These are phyloP conservation scores for Paramormyrops hopkinsi DNA, from an alignment of 2,797 vertebrate genomes.

Conservation along the genomic window DNA sequence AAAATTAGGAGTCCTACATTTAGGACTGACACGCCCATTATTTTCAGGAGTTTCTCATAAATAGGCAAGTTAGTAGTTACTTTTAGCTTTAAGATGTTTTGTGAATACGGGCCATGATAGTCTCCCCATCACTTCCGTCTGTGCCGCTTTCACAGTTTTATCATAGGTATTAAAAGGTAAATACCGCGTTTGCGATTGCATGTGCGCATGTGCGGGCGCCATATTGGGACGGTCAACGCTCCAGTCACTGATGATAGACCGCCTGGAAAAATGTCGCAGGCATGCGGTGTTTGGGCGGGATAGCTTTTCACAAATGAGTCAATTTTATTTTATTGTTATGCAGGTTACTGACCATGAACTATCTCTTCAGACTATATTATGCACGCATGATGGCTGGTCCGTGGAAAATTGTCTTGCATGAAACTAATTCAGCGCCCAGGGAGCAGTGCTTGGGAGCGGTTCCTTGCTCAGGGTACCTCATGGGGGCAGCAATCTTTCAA, in stretches of 20 bases:
- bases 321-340: neutral
- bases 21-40: neutral
- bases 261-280: neutral
- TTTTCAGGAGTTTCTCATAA: neutral
- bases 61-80: neutral
- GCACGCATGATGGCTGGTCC: no score
- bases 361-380: neutral
- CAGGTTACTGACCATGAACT: neutral
- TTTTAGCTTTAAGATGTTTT: neutral
- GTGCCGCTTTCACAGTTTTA: neutral
- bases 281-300: no score
- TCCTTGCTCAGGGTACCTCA: no score
- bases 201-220: neutral
- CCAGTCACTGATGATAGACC: neutral
- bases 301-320: no score
- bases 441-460: no score
- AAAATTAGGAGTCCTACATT: neutral
- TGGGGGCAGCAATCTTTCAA: no score
- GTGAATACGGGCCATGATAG: neutral
- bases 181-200: neutral
- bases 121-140: neutral
- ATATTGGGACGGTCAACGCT: neutral
- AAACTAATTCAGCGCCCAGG: no score
- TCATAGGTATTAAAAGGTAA: neutral
- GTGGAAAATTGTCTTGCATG: no score